These are phyloP conservation scores for Lacanobia oleracea DNA, from an alignment of 2,888 invertebrate species.

Conservation along the genomic window DNA sequence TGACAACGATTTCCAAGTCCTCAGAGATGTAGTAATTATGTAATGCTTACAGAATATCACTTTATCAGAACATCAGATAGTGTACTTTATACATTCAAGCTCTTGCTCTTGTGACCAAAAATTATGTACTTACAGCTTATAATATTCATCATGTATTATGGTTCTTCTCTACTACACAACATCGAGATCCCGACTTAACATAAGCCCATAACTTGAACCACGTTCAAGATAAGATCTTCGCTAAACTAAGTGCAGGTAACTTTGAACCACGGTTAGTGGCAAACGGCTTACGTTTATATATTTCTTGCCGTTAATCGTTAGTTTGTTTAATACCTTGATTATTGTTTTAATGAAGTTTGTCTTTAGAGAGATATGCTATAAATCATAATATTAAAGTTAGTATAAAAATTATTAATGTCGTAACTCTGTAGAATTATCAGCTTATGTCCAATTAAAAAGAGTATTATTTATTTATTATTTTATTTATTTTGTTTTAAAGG, in stretches of 20 bases:
- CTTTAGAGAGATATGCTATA: not conserved
- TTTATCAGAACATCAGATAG: too few species aligned
- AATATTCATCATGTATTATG: not conserved
- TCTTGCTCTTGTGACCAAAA: too few species aligned
- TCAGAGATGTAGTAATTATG: too few species aligned
- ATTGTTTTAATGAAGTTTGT: slow-evolving; percentile 49
- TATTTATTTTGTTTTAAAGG: too few species aligned
- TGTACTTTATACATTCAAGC: too few species aligned
- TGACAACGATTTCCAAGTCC: too few species aligned
- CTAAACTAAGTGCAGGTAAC: slow-evolving; percentile 81
- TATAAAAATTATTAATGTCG: too few species aligned
- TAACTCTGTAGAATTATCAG: too few species aligned
- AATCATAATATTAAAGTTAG: not conserved
- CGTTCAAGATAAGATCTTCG: slow-evolving; percentile 77
- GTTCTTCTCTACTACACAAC: not conserved
- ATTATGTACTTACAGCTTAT: too few species aligned
- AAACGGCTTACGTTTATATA: slow-evolving; percentile 64
- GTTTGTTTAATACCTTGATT: slow-evolving; percentile 47
- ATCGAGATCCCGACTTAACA: not conserved
- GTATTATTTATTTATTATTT: too few species aligned
- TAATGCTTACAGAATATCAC: too few species aligned
- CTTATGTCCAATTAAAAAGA: too few species aligned
- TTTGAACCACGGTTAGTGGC: slow-evolving; percentile 70
- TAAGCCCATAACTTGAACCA: slow-evolving; percentile 68
- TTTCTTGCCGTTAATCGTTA: slow-evolving; percentile 65